A percentile compares a stretch with the other conserved stretches of the same genome.
These are phyloP conservation scores for Drosophila picticornis DNA, from an alignment of 2,888 invertebrate genomes.

Conservation along the genomic window DNA sequence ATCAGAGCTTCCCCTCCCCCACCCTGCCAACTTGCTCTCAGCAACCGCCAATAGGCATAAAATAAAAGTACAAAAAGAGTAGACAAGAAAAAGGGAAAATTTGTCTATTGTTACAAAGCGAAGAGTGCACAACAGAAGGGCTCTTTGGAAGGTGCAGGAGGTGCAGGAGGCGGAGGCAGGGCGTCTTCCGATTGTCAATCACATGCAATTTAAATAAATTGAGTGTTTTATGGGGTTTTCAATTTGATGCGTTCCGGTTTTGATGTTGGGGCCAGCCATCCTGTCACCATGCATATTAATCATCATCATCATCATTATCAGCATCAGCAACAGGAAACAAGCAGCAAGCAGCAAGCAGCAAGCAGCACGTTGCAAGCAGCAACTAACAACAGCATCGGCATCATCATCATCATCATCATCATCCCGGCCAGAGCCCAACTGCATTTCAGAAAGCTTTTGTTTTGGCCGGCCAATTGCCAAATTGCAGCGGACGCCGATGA, in stretches of 20 bases:
- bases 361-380: neutral
- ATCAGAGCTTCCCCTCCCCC: conserved; percentile 46
- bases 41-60: conserved; percentile 14
- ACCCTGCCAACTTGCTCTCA: neutral
- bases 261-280: neutral
- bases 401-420: neutral
- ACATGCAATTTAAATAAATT: conserved; percentile 81
- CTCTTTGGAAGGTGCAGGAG: neutral
- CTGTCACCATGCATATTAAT: conserved; percentile 56
- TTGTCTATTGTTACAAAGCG: conserved; percentile 56
- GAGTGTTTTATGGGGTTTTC: conserved; percentile 82
- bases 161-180: neutral
- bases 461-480: conserved; percentile 11
- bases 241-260: conserved; percentile 62
- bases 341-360: neutral
- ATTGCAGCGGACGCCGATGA: conserved; percentile 55
- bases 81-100: conserved; percentile 47
- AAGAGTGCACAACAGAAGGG: conserved; percentile 8
- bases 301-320: conserved; percentile 40
- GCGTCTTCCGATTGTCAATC: conserved; percentile 74
- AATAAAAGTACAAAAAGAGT: conserved; percentile 7
- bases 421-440: neutral
- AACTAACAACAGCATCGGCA: neutral
- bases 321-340: conserved; percentile 6
- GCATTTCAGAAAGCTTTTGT: conserved; percentile 18